These are phyloP conservation scores for Caretta caretta DNA, from an alignment of 2,113 vertebrate species.

Conservation along the genomic window DNA sequence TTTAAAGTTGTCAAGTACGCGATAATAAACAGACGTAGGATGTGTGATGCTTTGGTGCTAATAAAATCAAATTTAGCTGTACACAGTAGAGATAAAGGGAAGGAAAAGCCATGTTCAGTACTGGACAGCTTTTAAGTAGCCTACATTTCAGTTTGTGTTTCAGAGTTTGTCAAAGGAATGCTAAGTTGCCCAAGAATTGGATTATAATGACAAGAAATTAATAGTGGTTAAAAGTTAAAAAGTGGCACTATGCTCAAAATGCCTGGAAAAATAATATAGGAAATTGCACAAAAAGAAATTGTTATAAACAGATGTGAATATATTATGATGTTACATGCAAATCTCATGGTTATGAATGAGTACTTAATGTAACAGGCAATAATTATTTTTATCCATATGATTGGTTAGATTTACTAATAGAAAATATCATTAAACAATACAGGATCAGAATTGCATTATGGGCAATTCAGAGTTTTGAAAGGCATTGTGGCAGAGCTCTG, in stretches of 20 bases:
- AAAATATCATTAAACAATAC: neutral
- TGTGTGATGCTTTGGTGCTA: neutral
- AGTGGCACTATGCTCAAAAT: neutral
- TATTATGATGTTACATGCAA: neutral
- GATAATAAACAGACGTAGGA: neutral
- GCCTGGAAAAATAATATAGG: neutral
- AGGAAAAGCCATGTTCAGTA: neutral
- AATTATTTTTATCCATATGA: neutral
- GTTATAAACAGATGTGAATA: neutral
- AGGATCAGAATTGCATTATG: neutral
- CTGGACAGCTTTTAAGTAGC: neutral
- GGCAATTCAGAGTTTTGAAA: accelerated
- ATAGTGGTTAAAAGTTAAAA: neutral
- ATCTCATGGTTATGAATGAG: neutral
- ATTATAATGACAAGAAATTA: neutral
- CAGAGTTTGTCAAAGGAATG: neutral
- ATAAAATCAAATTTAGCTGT: neutral
- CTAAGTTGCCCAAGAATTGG: neutral
- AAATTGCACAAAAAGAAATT: neutral
- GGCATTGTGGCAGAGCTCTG: too few species aligned
- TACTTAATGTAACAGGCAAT: neutral
- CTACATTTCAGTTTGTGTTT: neutral
- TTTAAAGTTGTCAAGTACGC: neutral
- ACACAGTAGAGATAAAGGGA: neutral
- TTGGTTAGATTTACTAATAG: neutral